These are phyloP conservation scores for Psylliodes chrysocephalus DNA, from an alignment of 2,888 invertebrate species.

Conservation along the genomic window DNA sequence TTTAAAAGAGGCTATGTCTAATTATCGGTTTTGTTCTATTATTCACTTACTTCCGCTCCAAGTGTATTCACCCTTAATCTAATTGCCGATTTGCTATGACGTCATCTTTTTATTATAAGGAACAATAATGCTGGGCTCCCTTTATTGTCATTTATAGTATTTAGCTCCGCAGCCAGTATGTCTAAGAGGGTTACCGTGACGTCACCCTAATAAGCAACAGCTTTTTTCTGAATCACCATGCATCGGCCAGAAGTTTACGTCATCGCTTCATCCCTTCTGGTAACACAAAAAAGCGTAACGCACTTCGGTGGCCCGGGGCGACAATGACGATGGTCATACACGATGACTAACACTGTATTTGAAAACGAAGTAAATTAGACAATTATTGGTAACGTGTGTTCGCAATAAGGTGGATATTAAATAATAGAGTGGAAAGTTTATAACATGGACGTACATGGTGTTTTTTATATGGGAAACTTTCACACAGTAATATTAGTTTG, in stretches of 20 bases:
- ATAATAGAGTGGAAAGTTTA: constrained; percentile 33
- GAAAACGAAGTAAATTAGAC: constrained; percentile 24
- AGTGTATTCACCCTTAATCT: too few species aligned
- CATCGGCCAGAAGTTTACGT: constrained; percentile 4
- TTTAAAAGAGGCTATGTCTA: too few species aligned
- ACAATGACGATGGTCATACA: background rate
- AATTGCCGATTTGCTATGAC: background rate
- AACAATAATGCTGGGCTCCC: background rate
- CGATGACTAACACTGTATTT: constrained; percentile 38
- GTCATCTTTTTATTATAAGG: background rate
- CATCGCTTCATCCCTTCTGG: constrained; percentile 16
- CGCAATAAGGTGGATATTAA: constrained; percentile 38
- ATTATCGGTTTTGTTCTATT: too few species aligned
- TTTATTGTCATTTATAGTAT: background rate
- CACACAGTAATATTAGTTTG: too few species aligned
- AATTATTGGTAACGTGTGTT: constrained; percentile 30
- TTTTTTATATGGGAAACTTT: background rate
- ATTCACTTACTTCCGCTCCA: too few species aligned
- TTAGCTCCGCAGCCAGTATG: background rate
- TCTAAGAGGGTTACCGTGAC: constrained; percentile 21
- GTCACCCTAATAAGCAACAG: constrained; percentile 20
- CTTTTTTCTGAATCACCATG: constrained; percentile 24
- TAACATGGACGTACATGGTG: background rate
- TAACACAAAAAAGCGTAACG: constrained; percentile 1
- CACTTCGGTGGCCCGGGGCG: background rate